phyloP scores from a whole-genome alignment of 2,797 vertebrate species.

The Falco biarmicus region DNA sequence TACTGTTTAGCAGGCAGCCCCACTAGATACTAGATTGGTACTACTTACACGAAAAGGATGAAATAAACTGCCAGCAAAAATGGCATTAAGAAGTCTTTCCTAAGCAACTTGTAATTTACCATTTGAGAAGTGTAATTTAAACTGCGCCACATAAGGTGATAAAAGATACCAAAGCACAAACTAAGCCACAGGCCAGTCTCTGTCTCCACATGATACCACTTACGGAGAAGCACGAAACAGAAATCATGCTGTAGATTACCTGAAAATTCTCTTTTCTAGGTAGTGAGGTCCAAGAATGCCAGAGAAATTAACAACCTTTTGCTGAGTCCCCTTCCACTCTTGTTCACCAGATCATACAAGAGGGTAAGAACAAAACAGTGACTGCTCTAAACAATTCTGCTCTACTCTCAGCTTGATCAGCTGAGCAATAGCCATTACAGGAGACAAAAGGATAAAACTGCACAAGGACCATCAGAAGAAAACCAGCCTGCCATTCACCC shows the following conservation, averaged over 20 bases:
- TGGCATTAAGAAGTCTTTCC: background rate
- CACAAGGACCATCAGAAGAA: background rate
- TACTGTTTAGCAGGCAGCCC: constrained; percentile 34
- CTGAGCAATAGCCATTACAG: background rate
- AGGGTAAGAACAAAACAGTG: background rate
- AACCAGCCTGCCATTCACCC: background rate
- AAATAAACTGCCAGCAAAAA: constrained; percentile 37
- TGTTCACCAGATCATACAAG: background rate
- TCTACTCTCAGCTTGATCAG: background rate
- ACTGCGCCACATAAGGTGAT: background rate
- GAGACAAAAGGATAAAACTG: background rate
- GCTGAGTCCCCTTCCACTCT: background rate
- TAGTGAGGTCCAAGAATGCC: background rate
- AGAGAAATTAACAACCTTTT: background rate
- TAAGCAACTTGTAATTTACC: background rate
- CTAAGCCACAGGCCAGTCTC: background rate
- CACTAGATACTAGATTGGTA: background rate
- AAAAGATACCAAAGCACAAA: background rate
- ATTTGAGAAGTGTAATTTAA: constrained; percentile 25
- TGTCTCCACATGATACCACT: background rate
- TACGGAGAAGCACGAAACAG: background rate
- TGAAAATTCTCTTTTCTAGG: background rate
- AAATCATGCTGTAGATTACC: background rate
- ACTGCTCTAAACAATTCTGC: background rate
- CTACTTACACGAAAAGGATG: background rate